phyloP scores from a whole-genome alignment of 1,140 invertebrate species.

The Solenopsis fugax region DNA sequence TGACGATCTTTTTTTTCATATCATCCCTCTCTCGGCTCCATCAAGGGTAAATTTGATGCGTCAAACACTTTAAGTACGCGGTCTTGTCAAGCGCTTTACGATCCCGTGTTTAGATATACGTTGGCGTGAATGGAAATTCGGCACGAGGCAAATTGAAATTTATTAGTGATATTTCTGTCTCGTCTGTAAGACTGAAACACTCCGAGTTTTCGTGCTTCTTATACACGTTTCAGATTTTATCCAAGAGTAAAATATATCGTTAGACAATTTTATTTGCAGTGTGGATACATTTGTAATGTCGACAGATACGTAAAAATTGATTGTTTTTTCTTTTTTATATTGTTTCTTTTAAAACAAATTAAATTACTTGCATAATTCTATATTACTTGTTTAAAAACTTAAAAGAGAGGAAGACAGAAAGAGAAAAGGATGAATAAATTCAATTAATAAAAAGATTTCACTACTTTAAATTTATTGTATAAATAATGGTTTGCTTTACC shows the following conservation, averaged over 20 bases:
- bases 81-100: constrained; percentile 61
- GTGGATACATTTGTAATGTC: background rate
- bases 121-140: constrained; percentile 55
- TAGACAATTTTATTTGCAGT: background rate
- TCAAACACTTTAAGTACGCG: constrained; percentile 48
- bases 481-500: background rate
- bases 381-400: background rate
- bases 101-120: constrained; percentile 53
- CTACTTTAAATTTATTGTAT: background rate
- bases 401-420: no score
- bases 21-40: background rate
- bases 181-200: background rate
- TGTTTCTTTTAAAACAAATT: background rate
- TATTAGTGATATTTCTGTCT: constrained; percentile 51
- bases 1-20: constrained; percentile 66
- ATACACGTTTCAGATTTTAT: background rate
- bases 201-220: background rate
- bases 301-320: background rate
- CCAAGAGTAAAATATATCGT: background rate
- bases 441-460: background rate
- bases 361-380: background rate
- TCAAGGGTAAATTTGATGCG: constrained; percentile 66
- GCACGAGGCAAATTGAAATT: constrained; percentile 73
- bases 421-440: background rate
- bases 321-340: background rate